Base-by-base conservation (phyloP, 2,113 vertebrate species). In the Phylloscopus trochilus region DNA sequence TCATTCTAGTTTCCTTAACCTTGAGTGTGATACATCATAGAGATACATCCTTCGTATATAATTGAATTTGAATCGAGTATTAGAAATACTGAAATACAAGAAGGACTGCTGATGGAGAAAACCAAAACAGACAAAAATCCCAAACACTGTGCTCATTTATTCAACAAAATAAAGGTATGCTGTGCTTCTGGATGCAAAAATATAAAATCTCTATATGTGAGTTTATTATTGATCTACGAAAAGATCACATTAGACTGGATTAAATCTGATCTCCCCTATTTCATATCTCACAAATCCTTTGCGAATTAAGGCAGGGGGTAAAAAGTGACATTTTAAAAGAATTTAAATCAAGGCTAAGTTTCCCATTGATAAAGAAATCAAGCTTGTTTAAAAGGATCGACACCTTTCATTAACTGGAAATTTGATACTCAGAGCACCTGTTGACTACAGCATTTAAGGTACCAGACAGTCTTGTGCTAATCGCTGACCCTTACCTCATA, bases 41-140 rank as follows among this genome's bases (percentile, higher is more conserved):
- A 55, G 46, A 64, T 23, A 90, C 24, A 82, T 55, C 74, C 87
- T 91, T 94, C 77, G 67, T 33, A 82, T 41, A 89, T 56, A 96
- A 96, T 37, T 46, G 70, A 68, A 62, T 89, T 93, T 93, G 89
- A 96, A 91, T 94, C 2, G 2, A 76, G 44, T 95, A 78, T 92
- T 77, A 28, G n/a, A 80, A 86, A 85, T 35, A 51, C 67, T 55
- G 69, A 94, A 93, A 69, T 66, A 78, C 17, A 80, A 49, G 6
- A 79, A 81, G 73, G 33, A 86, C n/a, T 88, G 46, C 37, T 83
- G 43, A 83, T 91, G 46, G 30, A 24, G 18, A 63, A 81, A 89
- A 49, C 1, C 16, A 43, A 56, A 92, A 73, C 52, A 91, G 82
- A 87, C 18, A 37, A 94, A 93, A 87, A 41, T 13, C 9, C 4